Conservation (phyloP, 2,888 invertebrate genomes). For the Ethmia dodecea region DNA sequence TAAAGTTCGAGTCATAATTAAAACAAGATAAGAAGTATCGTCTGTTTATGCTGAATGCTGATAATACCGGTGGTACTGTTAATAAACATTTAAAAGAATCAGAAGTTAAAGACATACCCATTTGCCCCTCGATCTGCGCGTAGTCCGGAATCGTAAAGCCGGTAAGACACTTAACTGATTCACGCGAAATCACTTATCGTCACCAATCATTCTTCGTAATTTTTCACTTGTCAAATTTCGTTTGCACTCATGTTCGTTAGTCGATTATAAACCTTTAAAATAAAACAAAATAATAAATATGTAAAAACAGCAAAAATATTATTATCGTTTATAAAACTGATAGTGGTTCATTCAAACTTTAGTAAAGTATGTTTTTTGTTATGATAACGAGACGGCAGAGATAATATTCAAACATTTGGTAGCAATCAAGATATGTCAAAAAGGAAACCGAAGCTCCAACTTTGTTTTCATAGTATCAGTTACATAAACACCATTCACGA, state of each 20-base stretch:
- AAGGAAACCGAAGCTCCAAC: constrained; percentile 16
- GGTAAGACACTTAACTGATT: constrained; percentile 27
- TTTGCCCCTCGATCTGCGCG: constrained; percentile 56
- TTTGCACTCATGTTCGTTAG: constrained; percentile 35
- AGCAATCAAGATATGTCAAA: constrained; percentile 24
- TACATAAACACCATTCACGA: constrained; percentile 23
- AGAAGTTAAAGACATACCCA: constrained; percentile 51
- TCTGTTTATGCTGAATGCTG: no score
- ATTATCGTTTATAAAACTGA: constrained; percentile 13
- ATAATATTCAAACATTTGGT: constrained; percentile 16
- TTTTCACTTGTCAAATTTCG: constrained; percentile 30
- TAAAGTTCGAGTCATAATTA: no score
- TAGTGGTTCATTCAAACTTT: constrained; percentile 23
- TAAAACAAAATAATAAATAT: constrained; percentile 8
- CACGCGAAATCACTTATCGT: constrained; percentile 34
- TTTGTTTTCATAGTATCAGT: constrained; percentile 24
- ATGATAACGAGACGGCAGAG: neutral
- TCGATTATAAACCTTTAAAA: constrained; percentile 6
- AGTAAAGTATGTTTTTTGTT: no score
- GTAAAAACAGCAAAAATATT: constrained; percentile 4
- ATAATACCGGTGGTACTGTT: neutral
- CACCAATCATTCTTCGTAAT: constrained; percentile 18
- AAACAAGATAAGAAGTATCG: no score
- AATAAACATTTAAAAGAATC: constrained; percentile 8
- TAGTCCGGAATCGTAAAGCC: constrained; percentile 62